A percentile compares a stretch with the other conserved stretches of the same genome.
Conservation (phyloP, 2,113 vertebrate genomes). For the Oncorhynchus tshawytscha region DNA sequence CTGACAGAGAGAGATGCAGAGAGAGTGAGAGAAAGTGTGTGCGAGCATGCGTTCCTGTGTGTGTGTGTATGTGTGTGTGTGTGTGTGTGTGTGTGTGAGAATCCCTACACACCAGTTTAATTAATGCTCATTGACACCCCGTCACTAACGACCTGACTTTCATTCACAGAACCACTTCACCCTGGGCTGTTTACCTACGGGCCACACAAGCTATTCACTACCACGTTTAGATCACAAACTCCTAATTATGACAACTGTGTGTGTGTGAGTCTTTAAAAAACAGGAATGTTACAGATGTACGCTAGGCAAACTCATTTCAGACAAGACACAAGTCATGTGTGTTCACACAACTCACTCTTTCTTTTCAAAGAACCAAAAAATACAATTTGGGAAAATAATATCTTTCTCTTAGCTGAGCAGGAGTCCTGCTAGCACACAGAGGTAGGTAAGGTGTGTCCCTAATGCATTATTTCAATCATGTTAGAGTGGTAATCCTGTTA, state of each 20-base stretch:
- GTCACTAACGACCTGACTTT: slow-evolving; percentile 58
- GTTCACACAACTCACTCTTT: slow-evolving; percentile 11
- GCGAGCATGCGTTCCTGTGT: slow-evolving; percentile 14
- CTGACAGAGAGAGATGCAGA: no score
- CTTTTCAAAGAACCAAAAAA: not conserved
- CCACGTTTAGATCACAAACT: slow-evolving; percentile 18
- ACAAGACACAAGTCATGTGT: slow-evolving; percentile 3
- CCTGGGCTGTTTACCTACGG: slow-evolving; percentile 32
- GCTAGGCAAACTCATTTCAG: slow-evolving; percentile 21
- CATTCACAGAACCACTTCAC: slow-evolving; percentile 45
- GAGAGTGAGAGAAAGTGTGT: no score
- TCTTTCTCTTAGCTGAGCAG: no score
- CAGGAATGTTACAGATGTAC: slow-evolving; percentile 57
- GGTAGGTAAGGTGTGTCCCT: slow-evolving; percentile 37
- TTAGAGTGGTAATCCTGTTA: slow-evolving; percentile 69
- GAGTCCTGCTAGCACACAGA: no score
- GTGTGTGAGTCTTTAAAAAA: slow-evolving; percentile 45
- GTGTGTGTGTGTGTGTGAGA: slow-evolving; percentile 16
- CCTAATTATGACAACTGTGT: slow-evolving; percentile 18
- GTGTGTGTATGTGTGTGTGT: slow-evolving; percentile 21
- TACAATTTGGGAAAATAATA: no score
- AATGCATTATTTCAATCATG: slow-evolving; percentile 66
- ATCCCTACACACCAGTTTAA: slow-evolving; percentile 42
- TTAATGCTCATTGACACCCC: slow-evolving; percentile 64
- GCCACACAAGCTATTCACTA: slow-evolving; percentile 29